A percentile compares a stretch with the other conserved stretches of the same genome.
Evolutionary conservation across 2,113 vertebrate species (phyloP).

Genomic region (Pseudorectes ferrugineus): DNA sequence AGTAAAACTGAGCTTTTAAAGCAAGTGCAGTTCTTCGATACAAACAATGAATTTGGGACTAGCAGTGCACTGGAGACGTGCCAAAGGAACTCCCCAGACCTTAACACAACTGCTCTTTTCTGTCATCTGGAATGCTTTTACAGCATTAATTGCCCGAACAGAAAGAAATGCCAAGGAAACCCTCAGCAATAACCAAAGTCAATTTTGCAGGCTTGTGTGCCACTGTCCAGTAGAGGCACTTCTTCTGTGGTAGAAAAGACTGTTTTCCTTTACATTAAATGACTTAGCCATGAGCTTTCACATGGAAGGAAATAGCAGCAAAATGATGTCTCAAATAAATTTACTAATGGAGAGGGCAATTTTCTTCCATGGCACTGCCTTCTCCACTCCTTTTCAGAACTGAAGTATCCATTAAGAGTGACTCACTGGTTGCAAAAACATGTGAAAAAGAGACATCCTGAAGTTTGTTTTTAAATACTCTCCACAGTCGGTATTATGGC

Average conservation of each 20-base stretch:
- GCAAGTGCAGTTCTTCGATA: not conserved
- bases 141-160: not conserved
- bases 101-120: not conserved
- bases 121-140: not conserved
- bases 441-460: not conserved
- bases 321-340: not conserved
- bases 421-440: not conserved
- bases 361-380: not conserved
- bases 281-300: not conserved
- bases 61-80: not conserved
- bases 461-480: slow-evolving; percentile 13
- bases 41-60: not conserved
- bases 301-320: not conserved
- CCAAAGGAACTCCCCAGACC: not conserved
- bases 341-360: not conserved
- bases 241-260: not conserved
- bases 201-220: not conserved
- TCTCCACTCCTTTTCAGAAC: not conserved
- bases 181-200: not conserved
- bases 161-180: not conserved
- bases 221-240: not conserved
- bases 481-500: not conserved
- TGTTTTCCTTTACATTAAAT: not conserved
- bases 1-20: not conserved
- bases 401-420: not conserved